phyloP scores from a whole-genome alignment of 1,140 invertebrate genomes.

The Meloidogyne chitwoodi region DNA sequence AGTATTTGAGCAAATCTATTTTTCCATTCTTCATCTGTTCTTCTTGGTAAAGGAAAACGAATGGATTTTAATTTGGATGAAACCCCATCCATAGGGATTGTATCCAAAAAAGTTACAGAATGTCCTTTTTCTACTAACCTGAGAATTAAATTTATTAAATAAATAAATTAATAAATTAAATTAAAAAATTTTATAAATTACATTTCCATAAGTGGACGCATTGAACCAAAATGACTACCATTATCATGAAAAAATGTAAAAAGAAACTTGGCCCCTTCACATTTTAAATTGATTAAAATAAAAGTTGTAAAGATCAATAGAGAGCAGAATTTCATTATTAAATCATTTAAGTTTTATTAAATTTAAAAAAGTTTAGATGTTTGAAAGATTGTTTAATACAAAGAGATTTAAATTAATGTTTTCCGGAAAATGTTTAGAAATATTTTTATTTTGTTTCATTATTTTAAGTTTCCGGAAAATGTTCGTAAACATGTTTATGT shows the following conservation, averaged over 20 bases:
- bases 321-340: neutral
- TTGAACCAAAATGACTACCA: slow-evolving; percentile 4
- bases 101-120: slow-evolving; percentile 8
- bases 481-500: no score
- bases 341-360: no score
- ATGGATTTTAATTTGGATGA: neutral
- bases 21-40: neutral
- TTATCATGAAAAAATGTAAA: slow-evolving; percentile 17
- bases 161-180: neutral
- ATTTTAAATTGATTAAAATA: neutral
- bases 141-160: neutral
- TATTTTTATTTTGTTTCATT: no score
- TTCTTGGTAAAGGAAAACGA: slow-evolving; percentile 1
- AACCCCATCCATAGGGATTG: neutral
- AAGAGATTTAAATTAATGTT: no score
- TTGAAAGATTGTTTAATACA: no score
- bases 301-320: neutral
- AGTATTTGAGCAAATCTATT: slow-evolving; percentile 1
- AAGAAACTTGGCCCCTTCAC: slow-evolving; percentile 6
- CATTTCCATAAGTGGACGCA: slow-evolving; percentile 9
- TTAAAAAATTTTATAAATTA: no score
- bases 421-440: no score
- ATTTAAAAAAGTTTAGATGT: no score
- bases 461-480: no score
- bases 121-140: slow-evolving; percentile 7